These are phyloP conservation scores for Solen grandis DNA, from an alignment of 1,140 invertebrate species.

Conservation along the genomic window DNA sequence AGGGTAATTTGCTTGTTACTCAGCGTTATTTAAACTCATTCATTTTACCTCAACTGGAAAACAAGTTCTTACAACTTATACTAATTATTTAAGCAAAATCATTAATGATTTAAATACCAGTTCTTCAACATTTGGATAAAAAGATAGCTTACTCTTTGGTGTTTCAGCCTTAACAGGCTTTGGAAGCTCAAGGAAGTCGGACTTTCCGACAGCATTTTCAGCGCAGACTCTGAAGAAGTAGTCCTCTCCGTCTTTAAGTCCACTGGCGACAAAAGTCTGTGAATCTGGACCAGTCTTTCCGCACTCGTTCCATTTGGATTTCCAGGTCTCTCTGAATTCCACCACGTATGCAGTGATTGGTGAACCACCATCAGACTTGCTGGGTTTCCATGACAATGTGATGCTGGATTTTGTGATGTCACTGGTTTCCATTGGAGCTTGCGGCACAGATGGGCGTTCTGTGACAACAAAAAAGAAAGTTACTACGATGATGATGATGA, in stretches of 20 bases:
- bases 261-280: constrained; percentile 61
- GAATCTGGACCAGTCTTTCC: constrained; percentile 65
- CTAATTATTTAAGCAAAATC: no score
- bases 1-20: no score
- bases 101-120: no score
- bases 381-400: constrained; percentile 83
- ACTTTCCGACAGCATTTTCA: constrained; percentile 97
- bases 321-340: constrained; percentile 87
- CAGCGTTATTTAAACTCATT: no score
- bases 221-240: constrained; percentile 98
- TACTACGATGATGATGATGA: not conserved
- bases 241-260: constrained; percentile 92
- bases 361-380: constrained; percentile 93
- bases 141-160: constrained; percentile 81
- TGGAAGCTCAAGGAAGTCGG: constrained; percentile 92
- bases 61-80: no score
- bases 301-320: constrained; percentile 69
- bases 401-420: constrained; percentile 80
- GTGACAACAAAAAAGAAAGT: constrained; percentile 29
- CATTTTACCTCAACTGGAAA: no score
- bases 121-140: no score
- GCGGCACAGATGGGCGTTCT: constrained; percentile 84
- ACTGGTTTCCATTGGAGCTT: constrained; percentile 82
- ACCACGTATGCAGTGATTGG: constrained; percentile 95
- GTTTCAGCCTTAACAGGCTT: constrained; percentile 91